Evolutionary conservation across 2,797 vertebrate species (phyloP), one percentile per base, ranked within the genome.

Genomic region (Kryptopterus vitreolus): DNA sequence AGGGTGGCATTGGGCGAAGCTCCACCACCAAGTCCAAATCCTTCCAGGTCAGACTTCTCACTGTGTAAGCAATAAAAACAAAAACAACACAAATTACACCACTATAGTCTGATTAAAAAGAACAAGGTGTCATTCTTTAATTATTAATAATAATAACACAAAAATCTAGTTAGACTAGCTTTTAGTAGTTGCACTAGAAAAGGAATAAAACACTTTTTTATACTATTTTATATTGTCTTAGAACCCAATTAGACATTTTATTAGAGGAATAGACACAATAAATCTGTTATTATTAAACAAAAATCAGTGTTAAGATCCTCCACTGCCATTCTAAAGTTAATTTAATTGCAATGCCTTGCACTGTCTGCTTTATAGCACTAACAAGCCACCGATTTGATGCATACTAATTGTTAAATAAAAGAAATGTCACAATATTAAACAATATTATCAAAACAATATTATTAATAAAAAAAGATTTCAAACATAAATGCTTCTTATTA

Each of bases 21-120:
- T 93, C 79, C 7, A 96, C 81, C 15, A 94, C 86, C 82, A 95
- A 90, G 29, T 93, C 94, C 87, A 95, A 65, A 1, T 88, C 84
- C 10, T 84, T 88, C 88, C 87, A 83, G 0, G 35, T 77, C n/a
- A 89, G 85, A 29, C 89, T 90, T 55, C 83, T 90, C 2, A 83
- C 92, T 95, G 75, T 6, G 22, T 7, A 7, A 75, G 10, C 24
- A 71, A 72, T 8, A 7, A 71, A 0, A 76, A 48, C n/a, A 69
- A 70, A 55, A 38, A 53, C 43, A 55, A 22, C 7, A 57, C 9
- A 66, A 50, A 58, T 58, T 55, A 38, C 43, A 38, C 20, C 57
- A 73, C 38, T 43, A 43, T 10, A 43, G 38, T 6, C 38, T 43
- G 38, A 43, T 43, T 43, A 43, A 43, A 43, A 43, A 43, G 8